phyloP scores from a whole-genome alignment of 2,888 invertebrate genomes.

The Chouioia cunea region DNA sequence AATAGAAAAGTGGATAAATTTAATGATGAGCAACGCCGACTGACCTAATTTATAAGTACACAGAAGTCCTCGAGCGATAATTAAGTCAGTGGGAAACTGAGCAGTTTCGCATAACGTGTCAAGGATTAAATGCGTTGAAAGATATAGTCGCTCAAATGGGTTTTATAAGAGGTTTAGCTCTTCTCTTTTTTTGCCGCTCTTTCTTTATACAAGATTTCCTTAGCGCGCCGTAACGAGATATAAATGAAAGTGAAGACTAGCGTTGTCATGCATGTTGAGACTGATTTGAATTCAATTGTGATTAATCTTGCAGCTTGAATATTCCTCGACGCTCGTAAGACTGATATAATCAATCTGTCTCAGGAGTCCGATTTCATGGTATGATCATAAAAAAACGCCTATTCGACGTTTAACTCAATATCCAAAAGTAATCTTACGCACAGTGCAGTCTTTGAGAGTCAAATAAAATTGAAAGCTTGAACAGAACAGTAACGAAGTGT shows the following conservation, averaged over 20 bases:
- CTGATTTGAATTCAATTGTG: conserved; percentile 18
- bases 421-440: not conserved
- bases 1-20: too few species aligned
- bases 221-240: conserved; percentile 8
- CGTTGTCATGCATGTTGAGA: not conserved
- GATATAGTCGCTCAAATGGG: not conserved
- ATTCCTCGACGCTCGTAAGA: not conserved
- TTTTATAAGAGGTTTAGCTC: conserved; percentile 23
- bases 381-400: not conserved
- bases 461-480: too few species aligned
- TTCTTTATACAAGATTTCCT: conserved; percentile 5
- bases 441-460: not conserved
- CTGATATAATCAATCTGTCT: too few species aligned
- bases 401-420: too few species aligned
- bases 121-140: conserved; percentile 15
- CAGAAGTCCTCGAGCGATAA: conserved; percentile 27
- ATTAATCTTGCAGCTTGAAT: conserved; percentile 9
- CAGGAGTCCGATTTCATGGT: too few species aligned
- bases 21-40: too few species aligned
- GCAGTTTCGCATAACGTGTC: conserved; percentile 7
- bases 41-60: too few species aligned
- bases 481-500: too few species aligned
- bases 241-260: conserved; percentile 17
- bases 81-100: conserved; percentile 24
- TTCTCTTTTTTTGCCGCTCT: conserved; percentile 6